A percentile compares a stretch with the other conserved stretches of the same genome.
phyloP scores from a whole-genome alignment of 2,797 vertebrate genomes.

The Adrianichthys oophorus region DNA sequence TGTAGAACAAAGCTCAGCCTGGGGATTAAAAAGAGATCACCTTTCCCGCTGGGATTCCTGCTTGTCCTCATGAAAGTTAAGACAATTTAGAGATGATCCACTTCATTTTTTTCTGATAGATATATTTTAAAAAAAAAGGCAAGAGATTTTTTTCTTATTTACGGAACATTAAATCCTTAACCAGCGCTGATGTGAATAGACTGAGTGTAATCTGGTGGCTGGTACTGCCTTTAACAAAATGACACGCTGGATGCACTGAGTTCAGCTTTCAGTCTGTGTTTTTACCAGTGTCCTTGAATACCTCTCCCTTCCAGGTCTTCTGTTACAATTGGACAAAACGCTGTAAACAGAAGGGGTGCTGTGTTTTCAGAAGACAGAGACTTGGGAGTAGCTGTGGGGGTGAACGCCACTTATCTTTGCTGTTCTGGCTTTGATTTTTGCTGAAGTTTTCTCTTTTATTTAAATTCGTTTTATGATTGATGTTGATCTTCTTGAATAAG shows the following conservation, averaged over 20 bases:
- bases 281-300: neutral
- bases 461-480: neutral
- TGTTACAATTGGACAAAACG: conserved; percentile 21
- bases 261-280: conserved; percentile 23
- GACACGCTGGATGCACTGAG: conserved; percentile 9
- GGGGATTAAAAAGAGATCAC: conserved; percentile 7
- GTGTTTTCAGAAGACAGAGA: conserved; percentile 51
- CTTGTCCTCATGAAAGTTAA: conserved; percentile 30
- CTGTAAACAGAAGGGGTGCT: conserved; percentile 44
- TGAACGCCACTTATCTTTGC: neutral
- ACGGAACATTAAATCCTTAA: neutral
- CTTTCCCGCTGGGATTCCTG: conserved; percentile 12
- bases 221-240: conserved; percentile 39
- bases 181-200: conserved; percentile 36
- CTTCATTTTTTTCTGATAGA: conserved; percentile 29
- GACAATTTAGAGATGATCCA: conserved; percentile 37
- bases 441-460: neutral
- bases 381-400: conserved; percentile 19
- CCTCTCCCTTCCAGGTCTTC: conserved; percentile 7
- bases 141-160: too few relatives aligned
- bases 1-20: conserved; percentile 8
- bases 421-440: neutral
- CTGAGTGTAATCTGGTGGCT: conserved; percentile 39
- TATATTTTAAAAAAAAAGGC: conserved; percentile 1
- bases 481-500: conserved; percentile 28